Conservation (phyloP, 2,888 invertebrate genomes). For the Caenorhabditis zanzibari region DNA sequence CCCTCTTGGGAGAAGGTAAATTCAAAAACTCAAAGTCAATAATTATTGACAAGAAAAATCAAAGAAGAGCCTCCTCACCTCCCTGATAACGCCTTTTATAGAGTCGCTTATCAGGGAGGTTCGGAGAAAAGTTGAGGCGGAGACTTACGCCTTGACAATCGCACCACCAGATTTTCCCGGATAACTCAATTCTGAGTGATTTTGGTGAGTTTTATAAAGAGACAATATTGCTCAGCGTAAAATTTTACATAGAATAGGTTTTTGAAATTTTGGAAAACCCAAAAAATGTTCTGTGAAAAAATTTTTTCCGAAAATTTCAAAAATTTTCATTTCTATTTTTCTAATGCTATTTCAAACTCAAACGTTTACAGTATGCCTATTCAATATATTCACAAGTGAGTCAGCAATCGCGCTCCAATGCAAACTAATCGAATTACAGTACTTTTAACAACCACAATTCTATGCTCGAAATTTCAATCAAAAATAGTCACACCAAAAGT, state of each 20-base stretch:
- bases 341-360: background rate
- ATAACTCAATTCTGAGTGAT: no score
- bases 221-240: no score
- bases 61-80: background rate
- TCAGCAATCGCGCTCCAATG: background rate
- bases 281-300: no score
- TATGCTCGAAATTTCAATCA: no score
- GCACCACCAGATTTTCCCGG: no score
- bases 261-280: no score
- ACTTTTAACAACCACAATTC: constrained; percentile 13
- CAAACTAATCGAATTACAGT: background rate
- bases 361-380: background rate
- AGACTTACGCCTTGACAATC: constrained; percentile 2
- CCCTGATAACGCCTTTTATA: background rate
- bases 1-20: background rate
- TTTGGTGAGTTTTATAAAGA: no score
- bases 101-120: background rate
- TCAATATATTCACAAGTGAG: constrained; percentile 1
- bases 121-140: background rate
- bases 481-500: background rate
- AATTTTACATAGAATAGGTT: no score
- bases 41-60: background rate
- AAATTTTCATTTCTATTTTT: background rate
- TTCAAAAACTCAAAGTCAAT: background rate
- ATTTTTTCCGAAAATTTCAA: no score